Evolutionary conservation across 2,797 vertebrate species (phyloP).

Genomic region (Acanthiza pusilla): DNA sequence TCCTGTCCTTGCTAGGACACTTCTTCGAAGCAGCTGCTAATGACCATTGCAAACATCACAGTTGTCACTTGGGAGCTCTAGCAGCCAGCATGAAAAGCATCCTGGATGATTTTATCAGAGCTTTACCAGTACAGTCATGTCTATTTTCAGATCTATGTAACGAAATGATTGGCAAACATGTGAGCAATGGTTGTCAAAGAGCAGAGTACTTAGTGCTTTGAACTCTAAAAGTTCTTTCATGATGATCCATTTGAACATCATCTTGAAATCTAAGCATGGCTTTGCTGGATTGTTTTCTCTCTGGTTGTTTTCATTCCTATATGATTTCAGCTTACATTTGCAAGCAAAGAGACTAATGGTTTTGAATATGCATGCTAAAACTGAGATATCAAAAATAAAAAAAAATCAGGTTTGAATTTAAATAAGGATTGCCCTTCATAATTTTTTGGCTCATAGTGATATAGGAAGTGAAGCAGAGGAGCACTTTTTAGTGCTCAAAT

Average conservation of each 20-base stretch:
- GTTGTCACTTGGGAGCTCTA: not conserved
- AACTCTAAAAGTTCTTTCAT: slow-evolving; percentile 12
- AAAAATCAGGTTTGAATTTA: not conserved
- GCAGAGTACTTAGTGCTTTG: slow-evolving; percentile 19
- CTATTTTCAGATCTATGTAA: not conserved
- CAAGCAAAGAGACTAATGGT: not conserved
- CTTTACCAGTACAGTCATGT: not conserved
- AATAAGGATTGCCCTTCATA: not conserved
- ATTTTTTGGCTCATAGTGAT: not conserved
- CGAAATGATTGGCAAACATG: slow-evolving; percentile 7
- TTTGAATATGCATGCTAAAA: not conserved
- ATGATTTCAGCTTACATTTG: not conserved
- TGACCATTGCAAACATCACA: not conserved
- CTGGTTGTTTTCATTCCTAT: not conserved
- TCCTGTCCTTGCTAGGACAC: not conserved
- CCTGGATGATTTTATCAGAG: slow-evolving; percentile 2
- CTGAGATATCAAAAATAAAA: not conserved
- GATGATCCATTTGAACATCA: not conserved
- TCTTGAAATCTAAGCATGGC: slow-evolving; percentile 9
- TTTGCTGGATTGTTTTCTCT: slow-evolving; percentile 12
- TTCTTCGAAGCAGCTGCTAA: not conserved
- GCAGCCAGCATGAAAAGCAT: not conserved
- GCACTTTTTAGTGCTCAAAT: not conserved
- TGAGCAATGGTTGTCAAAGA: not conserved
- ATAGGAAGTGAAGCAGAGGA: not conserved